Conservation (phyloP, 2,888 invertebrate species). For the Mallateleia sp. region DNA sequence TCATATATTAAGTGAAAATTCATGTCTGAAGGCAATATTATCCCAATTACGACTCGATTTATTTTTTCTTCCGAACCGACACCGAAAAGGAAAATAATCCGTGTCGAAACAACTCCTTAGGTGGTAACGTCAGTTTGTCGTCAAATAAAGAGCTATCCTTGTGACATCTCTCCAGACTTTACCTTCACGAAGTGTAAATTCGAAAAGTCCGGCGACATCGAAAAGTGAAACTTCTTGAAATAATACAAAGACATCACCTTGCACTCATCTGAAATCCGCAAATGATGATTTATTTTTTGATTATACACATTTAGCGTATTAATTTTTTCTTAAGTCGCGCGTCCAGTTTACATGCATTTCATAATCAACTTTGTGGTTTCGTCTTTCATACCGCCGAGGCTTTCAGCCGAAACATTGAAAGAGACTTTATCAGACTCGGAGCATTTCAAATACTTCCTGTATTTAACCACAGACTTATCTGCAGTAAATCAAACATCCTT, state of each 20-base stretch:
- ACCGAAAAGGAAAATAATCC: constrained; percentile 39
- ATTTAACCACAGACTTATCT: constrained; percentile 71
- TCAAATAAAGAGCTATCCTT: constrained; percentile 39
- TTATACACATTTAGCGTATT: constrained; percentile 52
- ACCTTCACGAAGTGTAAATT: constrained; percentile 30
- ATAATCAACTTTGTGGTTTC: constrained; percentile 62
- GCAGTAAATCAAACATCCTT: constrained; percentile 73
- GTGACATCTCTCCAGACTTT: constrained; percentile 27
- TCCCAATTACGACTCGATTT: constrained; percentile 38
- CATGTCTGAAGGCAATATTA: constrained; percentile 28
- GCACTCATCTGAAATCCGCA: constrained; percentile 25
- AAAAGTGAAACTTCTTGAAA: constrained; percentile 51
- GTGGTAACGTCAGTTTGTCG: constrained; percentile 33
- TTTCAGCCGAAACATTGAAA: constrained; percentile 57
- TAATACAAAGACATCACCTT: constrained; percentile 24
- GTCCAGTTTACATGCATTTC: constrained; percentile 44
- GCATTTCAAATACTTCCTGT: constrained; percentile 65
- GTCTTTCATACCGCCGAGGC: constrained; percentile 52
- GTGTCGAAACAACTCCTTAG: constrained; percentile 44
- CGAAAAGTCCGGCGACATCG: constrained; percentile 22
- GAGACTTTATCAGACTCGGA: constrained; percentile 49
- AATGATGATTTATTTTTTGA: constrained; percentile 49
- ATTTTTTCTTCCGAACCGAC: constrained; percentile 18
- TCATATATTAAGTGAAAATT: constrained; percentile 63
- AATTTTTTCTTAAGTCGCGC: constrained; percentile 27